Base-by-base conservation (phyloP, 92 coral and sea anemone genomes). In the Montipora capitata region DNA sequence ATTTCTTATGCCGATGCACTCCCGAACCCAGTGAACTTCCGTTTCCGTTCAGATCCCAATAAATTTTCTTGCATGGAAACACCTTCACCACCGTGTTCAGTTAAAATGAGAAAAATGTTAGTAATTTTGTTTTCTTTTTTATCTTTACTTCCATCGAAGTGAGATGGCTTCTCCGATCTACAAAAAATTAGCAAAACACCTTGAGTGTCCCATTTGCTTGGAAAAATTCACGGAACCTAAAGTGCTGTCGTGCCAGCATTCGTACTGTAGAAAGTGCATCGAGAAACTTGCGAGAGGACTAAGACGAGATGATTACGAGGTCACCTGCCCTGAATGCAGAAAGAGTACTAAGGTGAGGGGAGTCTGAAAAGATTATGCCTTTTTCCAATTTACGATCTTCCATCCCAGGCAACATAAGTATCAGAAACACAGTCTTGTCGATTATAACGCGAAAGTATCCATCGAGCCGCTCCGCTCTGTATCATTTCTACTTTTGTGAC, bases 261-360 rank as follows among this genome's bases (percentile, higher is more conserved):
- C 91, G 49, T 87, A 87, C 86, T 87, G 86, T 87, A 79, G 54
- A 87, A 52, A 59, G 43, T 87, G 91, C 61, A 76, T 87, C 16
- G 85, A 86, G 38, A 71, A 14, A 61, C 66, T 86, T 62, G 72
- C 79, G 85, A 49, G 64, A 18, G 69, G 75, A 86, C 61, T 64
- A 13, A 13, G 11, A 44, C 78, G 71, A 40, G 70, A 66, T n/a
- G 63, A 18, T 14, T 77, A 70, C 54, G 54, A 64, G 51, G 62
- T 76, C 78, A 76, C 48, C 45, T 86, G 90, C 62, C 85, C 90
- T 40, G 79, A 79, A 78, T 86, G 90, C 9, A 52, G 90, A 68
- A 74, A 78, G 42, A 62, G 42, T 10, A 56, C 76, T 3, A 15
- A 85, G 90, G 90, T 85, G 73, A 74, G 78, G 2, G 51, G 20